These are phyloP conservation scores for Hippopotamyrus pictus DNA, from an alignment of 2,797 vertebrate species.

Conservation along the genomic window DNA sequence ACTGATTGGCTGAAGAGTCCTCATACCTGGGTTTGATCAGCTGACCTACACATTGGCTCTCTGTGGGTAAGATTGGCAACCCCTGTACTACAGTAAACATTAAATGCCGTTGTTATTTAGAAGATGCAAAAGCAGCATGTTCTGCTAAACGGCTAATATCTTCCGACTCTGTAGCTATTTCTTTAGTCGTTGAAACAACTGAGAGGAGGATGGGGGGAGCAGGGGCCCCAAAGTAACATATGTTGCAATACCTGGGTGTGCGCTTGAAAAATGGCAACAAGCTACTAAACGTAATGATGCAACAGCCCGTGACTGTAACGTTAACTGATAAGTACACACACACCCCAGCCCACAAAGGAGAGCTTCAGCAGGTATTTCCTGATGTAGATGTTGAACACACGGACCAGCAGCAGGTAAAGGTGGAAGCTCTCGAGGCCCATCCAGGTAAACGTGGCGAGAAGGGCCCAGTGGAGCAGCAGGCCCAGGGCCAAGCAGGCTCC, in stretches of 20 bases:
- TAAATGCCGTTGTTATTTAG: background rate
- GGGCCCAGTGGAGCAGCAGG: conserved; percentile 58
- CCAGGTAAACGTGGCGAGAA: conserved; percentile 69
- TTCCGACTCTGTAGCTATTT: background rate
- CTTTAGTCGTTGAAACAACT: background rate
- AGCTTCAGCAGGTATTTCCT: conserved; percentile 73
- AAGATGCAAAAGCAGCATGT: background rate
- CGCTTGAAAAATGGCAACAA: background rate
- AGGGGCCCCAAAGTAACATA: background rate
- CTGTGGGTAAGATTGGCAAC: too few species aligned
- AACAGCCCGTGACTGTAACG: background rate
- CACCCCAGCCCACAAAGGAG: conserved; percentile 72
- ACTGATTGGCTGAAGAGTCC: too few species aligned
- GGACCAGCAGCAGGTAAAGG: conserved; percentile 68
- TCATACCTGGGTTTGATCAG: too few species aligned
- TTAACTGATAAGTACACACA: conserved; percentile 37
- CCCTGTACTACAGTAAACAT: background rate
- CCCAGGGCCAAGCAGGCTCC: conserved; percentile 44
- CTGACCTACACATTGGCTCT: too few species aligned
- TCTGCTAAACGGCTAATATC: background rate
- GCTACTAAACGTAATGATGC: background rate
- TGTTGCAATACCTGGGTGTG: background rate
- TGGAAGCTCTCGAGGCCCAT: conserved; percentile 72
- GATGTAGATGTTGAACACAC: conserved; percentile 74
- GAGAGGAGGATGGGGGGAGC: background rate